Conservation (phyloP, 2,888 invertebrate species). For the Anoplius nigerrimus region DNA sequence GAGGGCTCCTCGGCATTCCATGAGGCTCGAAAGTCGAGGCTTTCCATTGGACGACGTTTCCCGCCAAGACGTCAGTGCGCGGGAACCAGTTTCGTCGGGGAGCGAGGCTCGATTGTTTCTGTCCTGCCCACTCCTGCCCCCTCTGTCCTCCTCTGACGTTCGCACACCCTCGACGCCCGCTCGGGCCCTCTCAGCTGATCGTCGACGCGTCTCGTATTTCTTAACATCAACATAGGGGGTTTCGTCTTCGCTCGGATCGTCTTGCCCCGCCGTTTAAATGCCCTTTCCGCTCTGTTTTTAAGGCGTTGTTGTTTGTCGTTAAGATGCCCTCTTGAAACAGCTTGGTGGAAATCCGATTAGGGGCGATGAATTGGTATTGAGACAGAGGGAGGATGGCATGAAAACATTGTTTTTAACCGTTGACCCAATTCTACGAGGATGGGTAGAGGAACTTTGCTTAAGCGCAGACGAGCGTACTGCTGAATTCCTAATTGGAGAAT, state of each 20-base stretch:
- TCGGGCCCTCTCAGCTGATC: constrained; percentile 3
- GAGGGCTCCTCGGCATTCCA: constrained; percentile 42
- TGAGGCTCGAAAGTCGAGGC: constrained; percentile 21
- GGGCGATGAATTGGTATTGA: no score
- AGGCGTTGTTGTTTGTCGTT: no score
- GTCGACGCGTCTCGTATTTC: neutral
- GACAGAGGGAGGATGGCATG: no score
- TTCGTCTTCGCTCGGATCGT: no score
- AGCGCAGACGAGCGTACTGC: no score
- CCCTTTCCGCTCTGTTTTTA: neutral
- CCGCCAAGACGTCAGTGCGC: constrained; percentile 53
- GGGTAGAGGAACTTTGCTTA: no score
- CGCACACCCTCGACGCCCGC: constrained; percentile 5
- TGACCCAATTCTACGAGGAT: no score
- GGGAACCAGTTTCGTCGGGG: constrained; percentile 45
- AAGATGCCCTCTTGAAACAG: no score
- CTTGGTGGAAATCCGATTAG: no score
- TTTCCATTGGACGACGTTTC: constrained; percentile 55
- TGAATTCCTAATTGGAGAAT: no score
- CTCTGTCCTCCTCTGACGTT: neutral
- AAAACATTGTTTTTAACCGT: no score
- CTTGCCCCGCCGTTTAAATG: constrained; percentile 8
- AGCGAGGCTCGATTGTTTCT: constrained; percentile 10
- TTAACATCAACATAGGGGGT: no score
- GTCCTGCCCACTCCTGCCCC: neutral